Evolutionary conservation across 2,113 vertebrate species (phyloP), one percentile per base, ranked within the genome.

Genomic region (Candoia aspera): DNA sequence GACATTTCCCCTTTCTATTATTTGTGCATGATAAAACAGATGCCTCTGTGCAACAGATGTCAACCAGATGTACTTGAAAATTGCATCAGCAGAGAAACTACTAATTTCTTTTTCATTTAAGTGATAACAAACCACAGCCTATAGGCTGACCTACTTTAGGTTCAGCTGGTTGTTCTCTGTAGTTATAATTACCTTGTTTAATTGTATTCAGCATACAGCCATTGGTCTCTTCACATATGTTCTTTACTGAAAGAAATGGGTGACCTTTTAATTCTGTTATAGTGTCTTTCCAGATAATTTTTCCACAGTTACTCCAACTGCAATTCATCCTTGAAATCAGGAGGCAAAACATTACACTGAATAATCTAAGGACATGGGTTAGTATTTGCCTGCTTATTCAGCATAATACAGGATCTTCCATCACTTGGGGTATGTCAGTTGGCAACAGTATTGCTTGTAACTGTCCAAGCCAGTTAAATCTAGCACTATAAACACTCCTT

Each of bases 1-100:
- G 85, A 87, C 90, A 87, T 91, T 91, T 87, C 49, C 84, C 53
- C 62, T 87, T 91, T 59, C 58, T 87, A 55, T 91, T 54, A 33
- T 57, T 91, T 57, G 55, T n/a, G 55, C 37, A 21, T 49, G 37
- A 42, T 84, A 60, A 90, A 84, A 85, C 55, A 85, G 49, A 87
- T 23, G 62, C 62, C 85, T 87, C 85, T 58, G 23, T 87, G 37
- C 17, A 73, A 73, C 60, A 87, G n/a, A 91, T 91, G 90, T 91
- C 23, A 91, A 64, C 60, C 90, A 91, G 49, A 91, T 91, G 90
- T 91, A 12, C 57, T 88, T 57, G 68, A 29, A 9, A 37, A n/a
- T 83, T 83, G 84, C 84, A 64, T 87, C 46, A 68, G n/a, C 4
- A 55, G 49, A 29, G 46, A 91, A 91, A 64, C 26, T 53, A 54